phyloP scores from a whole-genome alignment of 2,888 invertebrate genomes.

The Lochmaea crataegi region DNA sequence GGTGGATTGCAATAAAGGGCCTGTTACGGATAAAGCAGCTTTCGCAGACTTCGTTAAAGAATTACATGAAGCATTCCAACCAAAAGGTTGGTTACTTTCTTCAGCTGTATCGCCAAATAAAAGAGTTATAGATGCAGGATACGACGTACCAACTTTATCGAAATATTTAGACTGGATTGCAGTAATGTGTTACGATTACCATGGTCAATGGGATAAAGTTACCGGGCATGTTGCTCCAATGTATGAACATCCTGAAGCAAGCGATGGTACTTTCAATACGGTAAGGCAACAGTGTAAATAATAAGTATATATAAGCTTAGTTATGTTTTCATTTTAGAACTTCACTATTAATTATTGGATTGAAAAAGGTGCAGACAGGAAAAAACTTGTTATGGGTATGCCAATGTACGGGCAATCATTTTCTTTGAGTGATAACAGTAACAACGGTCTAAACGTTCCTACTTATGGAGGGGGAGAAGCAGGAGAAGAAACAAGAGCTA shows the following conservation, averaged over 20 bases:
- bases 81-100: slow-evolving; percentile 79
- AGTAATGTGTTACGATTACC: slow-evolving; percentile 92
- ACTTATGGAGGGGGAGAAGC: slow-evolving; percentile 91
- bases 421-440: slow-evolving; percentile 76
- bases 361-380: slow-evolving; percentile 79
- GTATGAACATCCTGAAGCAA: slow-evolving; percentile 80
- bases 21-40: slow-evolving; percentile 81
- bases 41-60: slow-evolving; percentile 83
- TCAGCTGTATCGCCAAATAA: slow-evolving; percentile 89
- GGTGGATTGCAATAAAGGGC: slow-evolving; percentile 87
- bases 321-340: slow-evolving; percentile 70
- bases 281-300: slow-evolving; percentile 62
- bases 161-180: slow-evolving; percentile 89
- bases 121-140: slow-evolving; percentile 85
- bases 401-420: slow-evolving; percentile 93
- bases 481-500: slow-evolving; percentile 86
- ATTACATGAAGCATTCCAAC: slow-evolving; percentile 76
- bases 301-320: background rate
- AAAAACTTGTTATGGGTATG: slow-evolving; percentile 86
- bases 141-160: slow-evolving; percentile 82
- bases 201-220: slow-evolving; percentile 91
- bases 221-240: slow-evolving; percentile 92
- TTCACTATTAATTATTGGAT: slow-evolving; percentile 91
- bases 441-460: slow-evolving; percentile 77
- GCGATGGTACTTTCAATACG: slow-evolving; percentile 82